These are phyloP conservation scores for Musca vetustissima DNA, from an alignment of 1,140 invertebrate species.

Conservation along the genomic window DNA sequence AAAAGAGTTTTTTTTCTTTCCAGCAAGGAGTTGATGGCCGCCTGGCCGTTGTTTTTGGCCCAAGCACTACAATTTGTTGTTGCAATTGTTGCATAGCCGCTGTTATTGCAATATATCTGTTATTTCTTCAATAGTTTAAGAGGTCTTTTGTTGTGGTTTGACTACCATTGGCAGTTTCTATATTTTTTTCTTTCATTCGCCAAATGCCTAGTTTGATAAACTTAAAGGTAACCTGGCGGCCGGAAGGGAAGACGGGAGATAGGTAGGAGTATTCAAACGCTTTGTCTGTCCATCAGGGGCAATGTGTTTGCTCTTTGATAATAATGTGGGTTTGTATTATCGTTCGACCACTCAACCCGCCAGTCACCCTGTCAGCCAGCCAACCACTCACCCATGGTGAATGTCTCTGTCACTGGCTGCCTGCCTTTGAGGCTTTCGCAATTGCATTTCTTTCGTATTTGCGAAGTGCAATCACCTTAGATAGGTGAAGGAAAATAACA, in stretches of 20 bases:
- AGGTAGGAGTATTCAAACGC: too few species aligned
- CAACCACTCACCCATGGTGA: neutral
- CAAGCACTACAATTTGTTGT: neutral
- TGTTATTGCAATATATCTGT: neutral
- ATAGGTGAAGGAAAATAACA: neutral
- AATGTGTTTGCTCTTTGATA: neutral
- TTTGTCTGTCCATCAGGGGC: too few species aligned
- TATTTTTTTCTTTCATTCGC: too few species aligned
- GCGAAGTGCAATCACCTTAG: conserved; percentile 10
- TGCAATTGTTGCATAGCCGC: neutral
- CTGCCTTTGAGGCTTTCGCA: neutral
- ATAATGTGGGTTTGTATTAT: conserved; percentile 23
- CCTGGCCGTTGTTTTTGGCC: neutral
- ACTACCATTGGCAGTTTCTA: neutral
- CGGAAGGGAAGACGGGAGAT: too few species aligned
- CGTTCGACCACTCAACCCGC: too few species aligned
- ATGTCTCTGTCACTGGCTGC: neutral
- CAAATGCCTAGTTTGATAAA: too few species aligned
- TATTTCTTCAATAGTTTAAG: conserved; percentile 15
- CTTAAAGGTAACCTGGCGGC: too few species aligned
- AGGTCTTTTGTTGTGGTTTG: conserved; percentile 21
- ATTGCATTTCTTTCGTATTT: neutral
- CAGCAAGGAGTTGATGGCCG: neutral
- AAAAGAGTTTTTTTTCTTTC: too few species aligned
- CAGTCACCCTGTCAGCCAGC: too few species aligned